Base-by-base conservation (phyloP, 2,888 invertebrate genomes). In the Oscheius sp. region DNA sequence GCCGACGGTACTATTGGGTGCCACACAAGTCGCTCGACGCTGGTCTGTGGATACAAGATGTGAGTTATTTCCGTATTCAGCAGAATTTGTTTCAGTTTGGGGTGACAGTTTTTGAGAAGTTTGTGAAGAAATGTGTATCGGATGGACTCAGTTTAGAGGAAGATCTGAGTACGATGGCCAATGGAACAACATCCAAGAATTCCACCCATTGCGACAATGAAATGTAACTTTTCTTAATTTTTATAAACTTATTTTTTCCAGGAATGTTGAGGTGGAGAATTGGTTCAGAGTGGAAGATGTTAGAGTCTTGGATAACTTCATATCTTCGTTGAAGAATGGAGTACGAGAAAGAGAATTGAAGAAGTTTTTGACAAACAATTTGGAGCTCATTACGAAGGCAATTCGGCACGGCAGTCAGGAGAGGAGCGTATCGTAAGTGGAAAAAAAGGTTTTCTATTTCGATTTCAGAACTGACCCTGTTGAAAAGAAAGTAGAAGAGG, bases 21-120 rank as follows among this genome's bases (percentile, higher is more conserved):
- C 75, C 74, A 8, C 65, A 73, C 17, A 45, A 64, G 29, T 71
- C 73, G 15, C 29, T 69, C 0, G 75, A 78, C 55, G 66, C 72
- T 0, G 81, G 78, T 10, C 53, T 81, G 8, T 81, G 78, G 74
- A 61, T 81, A 15, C 80, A 81, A 46, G 77, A 81, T 73, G 79
- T 80, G 31, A 34, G 73, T 66, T 53, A 17, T 46, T 39, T 48
- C 29, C n/a, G n/a, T n/a, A n/a, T n/a, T n/a, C n/a, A n/a, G n/a
- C n/a, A n/a, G n/a, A n/a, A n/a, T n/a, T n/a, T n/a, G n/a, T n/a
- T 75, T 37, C 58, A 75, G 75, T 70, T 75, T 29, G 73, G 72
- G 6, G 66, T 63, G 0, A 75, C 73, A 0, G 20, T 37, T 1
- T 75, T 69, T 58, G 75, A 75, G 42, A 70, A 72, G 50, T 73